Conservation (phyloP, 2,797 vertebrate species). For the Helicolenus hilgendorfi region DNA sequence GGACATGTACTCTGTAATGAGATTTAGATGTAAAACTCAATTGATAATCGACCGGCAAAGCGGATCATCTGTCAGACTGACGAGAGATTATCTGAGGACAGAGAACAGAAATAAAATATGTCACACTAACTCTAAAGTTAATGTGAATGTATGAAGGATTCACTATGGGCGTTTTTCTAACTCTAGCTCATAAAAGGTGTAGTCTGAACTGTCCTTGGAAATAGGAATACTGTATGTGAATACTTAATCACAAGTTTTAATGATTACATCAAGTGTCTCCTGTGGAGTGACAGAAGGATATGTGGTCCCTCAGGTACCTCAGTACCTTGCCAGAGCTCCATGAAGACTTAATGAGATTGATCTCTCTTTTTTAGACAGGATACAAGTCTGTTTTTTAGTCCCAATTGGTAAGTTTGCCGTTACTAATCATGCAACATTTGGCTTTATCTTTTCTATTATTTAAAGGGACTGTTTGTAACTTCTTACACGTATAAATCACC, state of each 20-base stretch:
- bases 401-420: neutral
- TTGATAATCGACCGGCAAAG: neutral
- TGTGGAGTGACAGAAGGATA: constrained; percentile 48
- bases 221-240: constrained; percentile 29
- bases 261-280: constrained; percentile 31
- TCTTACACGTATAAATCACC: too few relatives aligned
- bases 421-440: neutral
- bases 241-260: constrained; percentile 35
- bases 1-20: neutral
- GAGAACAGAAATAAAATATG: neutral
- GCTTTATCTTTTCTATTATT: neutral
- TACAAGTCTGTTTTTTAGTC: neutral
- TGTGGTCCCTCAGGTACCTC: constrained; percentile 17
- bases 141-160: constrained; percentile 36
- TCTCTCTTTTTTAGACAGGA: neutral
- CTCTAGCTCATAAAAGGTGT: constrained; percentile 16
- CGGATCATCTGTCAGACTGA: constrained; percentile 6
- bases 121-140: neutral
- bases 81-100: constrained; percentile 26
- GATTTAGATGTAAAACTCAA: constrained; percentile 21
- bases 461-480: too few relatives aligned
- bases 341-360: constrained; percentile 52
- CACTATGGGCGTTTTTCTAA: constrained; percentile 8
- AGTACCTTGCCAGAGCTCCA: neutral
- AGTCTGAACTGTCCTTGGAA: constrained; percentile 46